Conservation (phyloP, 2,113 vertebrate genomes). For the Tringa solitaria region DNA sequence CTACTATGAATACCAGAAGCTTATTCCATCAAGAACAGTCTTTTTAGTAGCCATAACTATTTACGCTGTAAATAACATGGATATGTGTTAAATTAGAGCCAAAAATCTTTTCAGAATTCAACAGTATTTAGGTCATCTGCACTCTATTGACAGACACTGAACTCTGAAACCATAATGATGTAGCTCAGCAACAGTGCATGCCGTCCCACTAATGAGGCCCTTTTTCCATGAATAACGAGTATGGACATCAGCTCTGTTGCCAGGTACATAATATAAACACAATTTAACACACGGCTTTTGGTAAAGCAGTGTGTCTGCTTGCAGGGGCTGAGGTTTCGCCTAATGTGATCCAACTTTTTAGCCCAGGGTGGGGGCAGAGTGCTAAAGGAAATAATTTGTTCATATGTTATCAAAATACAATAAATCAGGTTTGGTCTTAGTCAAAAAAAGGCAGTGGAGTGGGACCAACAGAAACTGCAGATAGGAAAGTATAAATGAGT, state of each 20-base stretch:
- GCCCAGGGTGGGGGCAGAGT: slow-evolving; percentile 62
- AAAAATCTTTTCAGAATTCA: slow-evolving; percentile 68
- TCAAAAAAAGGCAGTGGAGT: slow-evolving; percentile 20
- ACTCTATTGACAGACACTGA: slow-evolving; percentile 66
- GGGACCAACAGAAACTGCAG: slow-evolving; percentile 49
- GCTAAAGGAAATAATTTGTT: slow-evolving; percentile 72
- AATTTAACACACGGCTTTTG: slow-evolving; percentile 68
- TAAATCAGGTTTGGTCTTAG: slow-evolving; percentile 63
- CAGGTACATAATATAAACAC: slow-evolving; percentile 77
- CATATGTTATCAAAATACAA: slow-evolving; percentile 78
- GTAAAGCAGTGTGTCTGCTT: slow-evolving; percentile 65
- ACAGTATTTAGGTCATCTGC: slow-evolving; percentile 69
- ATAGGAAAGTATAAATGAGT: slow-evolving; percentile 65
- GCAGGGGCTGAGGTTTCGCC: slow-evolving; percentile 65
- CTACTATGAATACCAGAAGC: slow-evolving; percentile 3
- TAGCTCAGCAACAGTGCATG: slow-evolving; percentile 66
- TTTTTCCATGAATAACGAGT: slow-evolving; percentile 77
- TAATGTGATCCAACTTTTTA: slow-evolving; percentile 65
- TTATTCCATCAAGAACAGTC: slow-evolving; percentile 21
- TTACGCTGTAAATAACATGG: slow-evolving; percentile 63
- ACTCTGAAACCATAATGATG: slow-evolving; percentile 66
- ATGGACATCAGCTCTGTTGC: slow-evolving; percentile 76
- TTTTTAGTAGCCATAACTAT: slow-evolving; percentile 53
- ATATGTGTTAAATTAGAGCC: slow-evolving; percentile 40
- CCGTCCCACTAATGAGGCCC: slow-evolving; percentile 70